Conservation (phyloP, 2,797 vertebrate genomes). For the Hemibagrus guttatus region DNA sequence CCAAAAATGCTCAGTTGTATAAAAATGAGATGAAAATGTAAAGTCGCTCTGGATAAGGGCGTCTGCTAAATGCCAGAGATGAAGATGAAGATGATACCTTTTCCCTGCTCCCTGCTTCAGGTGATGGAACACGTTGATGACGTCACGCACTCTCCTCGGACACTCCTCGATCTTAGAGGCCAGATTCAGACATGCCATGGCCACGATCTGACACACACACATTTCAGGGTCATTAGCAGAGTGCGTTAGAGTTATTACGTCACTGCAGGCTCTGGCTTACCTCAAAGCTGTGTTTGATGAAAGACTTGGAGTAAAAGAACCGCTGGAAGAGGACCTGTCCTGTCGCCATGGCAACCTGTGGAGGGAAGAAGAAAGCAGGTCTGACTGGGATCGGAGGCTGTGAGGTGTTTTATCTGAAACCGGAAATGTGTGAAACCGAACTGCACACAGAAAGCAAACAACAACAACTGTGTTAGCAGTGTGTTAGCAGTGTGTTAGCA, state of each 20-base stretch:
- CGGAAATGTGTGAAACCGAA: background rate
- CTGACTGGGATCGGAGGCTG: too few relatives aligned
- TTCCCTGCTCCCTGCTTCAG: slow-evolving; percentile 81
- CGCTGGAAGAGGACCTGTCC: slow-evolving; percentile 86
- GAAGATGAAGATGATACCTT: slow-evolving; percentile 70
- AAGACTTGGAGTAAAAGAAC: slow-evolving; percentile 87
- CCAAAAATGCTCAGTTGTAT: too few relatives aligned
- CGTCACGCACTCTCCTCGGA: slow-evolving; percentile 83
- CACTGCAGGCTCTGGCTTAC: background rate
- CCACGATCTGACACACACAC: slow-evolving; percentile 82
- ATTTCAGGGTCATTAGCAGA: too few relatives aligned
- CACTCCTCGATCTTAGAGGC: slow-evolving; percentile 87
- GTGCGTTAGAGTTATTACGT: background rate
- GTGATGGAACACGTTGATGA: slow-evolving; percentile 87
- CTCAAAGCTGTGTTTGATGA: slow-evolving; percentile 67
- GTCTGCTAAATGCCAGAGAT: too few relatives aligned
- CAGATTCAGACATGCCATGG: slow-evolving; percentile 87
- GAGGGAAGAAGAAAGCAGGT: background rate
- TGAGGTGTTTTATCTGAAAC: background rate
- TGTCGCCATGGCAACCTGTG: slow-evolving; percentile 34
- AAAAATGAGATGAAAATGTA: too few relatives aligned
- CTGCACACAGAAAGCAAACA: background rate
- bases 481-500: too few relatives aligned
- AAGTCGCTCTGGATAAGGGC: too few relatives aligned
- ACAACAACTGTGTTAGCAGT: background rate